Base-by-base conservation (phyloP, 1,140 invertebrate species). In the Leucophenga varia region DNA sequence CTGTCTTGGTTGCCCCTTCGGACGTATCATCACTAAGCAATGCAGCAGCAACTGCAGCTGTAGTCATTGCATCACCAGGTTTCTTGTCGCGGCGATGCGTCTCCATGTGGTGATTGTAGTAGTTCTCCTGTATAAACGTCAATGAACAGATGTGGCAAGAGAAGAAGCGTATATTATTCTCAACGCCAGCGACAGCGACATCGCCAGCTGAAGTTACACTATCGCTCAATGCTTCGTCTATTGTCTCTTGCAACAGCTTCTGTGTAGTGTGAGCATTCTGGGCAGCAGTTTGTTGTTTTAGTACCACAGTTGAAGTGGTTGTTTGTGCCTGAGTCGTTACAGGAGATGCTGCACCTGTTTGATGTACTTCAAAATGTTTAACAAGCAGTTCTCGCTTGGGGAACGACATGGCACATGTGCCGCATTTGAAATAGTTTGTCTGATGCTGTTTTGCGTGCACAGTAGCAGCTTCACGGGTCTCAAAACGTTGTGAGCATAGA, bases 101-200 rank as follows among this genome's bases (percentile, higher is more conserved):
- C 35, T 76, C 73, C 74, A 76, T 76, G 25, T 76, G 74, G 36
- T 76, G 74, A 52, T 72, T 72, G 47, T 75, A 76, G 47, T 75
- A 73, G 1, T 61, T 69, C 51, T 76, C 73, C 44, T 76, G 73
- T 9, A 76, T 67, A 40, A 76, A 76, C 5, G 74, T 76, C 30
- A 76, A 25, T 14, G 72, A 75, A 49, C 74, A 76, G 19, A 75
- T 69, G 53, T 72, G 72, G 54, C 74, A 76, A 28, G 74, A 75
- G 38, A 71, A 74, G 60, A 76, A 76, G 13, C 70, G 59, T 17
- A 76, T 76, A 39, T 72, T 71, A 34, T 61, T 65, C 50, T 72
- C 57, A 12, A 54, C 44, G 43, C 65, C 58, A 28, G 54, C 43
- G 3, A 39, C 30, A 16, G 45, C 35, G 20, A 25, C 22, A 13